phyloP scores from a whole-genome alignment of 2,797 vertebrate species.

The Acanthurus lineatus region DNA sequence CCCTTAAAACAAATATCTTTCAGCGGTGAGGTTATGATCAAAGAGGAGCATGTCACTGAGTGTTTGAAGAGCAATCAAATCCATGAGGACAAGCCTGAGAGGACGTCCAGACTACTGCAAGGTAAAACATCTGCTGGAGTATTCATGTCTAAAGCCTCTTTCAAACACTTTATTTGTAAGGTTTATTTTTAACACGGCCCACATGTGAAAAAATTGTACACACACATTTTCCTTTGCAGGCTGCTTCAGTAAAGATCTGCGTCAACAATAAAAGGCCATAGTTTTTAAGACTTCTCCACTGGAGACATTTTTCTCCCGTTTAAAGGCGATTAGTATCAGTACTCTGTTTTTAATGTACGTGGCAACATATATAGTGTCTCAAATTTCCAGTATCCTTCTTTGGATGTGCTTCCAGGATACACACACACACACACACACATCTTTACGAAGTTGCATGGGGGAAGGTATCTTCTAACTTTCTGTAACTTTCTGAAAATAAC shows the following conservation, averaged over 20 bases:
- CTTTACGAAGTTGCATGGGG: no score
- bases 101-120: conserved; percentile 7
- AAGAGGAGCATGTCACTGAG: conserved; percentile 1
- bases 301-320: no score
- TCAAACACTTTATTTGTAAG: not conserved
- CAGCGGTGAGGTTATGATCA: not conserved
- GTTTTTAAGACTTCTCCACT: no score
- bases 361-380: not conserved
- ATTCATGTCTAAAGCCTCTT: not conserved
- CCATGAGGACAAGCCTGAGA: conserved; percentile 21
- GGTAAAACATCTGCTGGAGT: conserved; percentile 44
- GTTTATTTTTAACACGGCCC: not conserved
- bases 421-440: no score
- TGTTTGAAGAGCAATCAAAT: conserved; percentile 21
- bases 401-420: not conserved
- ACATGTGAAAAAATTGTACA: not conserved
- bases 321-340: no score
- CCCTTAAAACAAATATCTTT: not conserved
- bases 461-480: no score
- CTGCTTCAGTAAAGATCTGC: not conserved
- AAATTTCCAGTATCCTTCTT: not conserved
- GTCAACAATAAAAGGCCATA: no score
- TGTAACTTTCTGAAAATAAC: no score
- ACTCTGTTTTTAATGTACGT: no score
- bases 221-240: no score